phyloP scores from a whole-genome alignment of 2,888 invertebrate genomes.

The Papilio elwesi region DNA sequence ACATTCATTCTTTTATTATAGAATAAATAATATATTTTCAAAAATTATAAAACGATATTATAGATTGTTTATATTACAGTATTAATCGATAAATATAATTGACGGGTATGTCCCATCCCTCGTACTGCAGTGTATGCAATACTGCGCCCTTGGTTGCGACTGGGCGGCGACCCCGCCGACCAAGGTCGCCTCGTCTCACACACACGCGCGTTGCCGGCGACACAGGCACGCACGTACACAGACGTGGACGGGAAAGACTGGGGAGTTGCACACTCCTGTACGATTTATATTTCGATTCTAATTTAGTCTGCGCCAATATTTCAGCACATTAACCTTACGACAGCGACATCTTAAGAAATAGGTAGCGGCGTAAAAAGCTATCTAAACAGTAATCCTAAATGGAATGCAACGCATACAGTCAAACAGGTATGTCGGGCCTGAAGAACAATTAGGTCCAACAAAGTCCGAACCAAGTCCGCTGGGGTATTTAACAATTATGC shows the following conservation, averaged over 20 bases:
- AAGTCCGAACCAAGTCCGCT: too few relatives aligned
- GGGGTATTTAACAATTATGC: too few relatives aligned
- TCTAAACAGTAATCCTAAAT: neutral
- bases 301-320: conserved; percentile 28
- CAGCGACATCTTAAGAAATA: neutral
- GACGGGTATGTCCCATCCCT: conserved; percentile 21
- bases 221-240: conserved; percentile 23
- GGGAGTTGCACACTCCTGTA: conserved; percentile 18
- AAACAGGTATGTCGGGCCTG: too few relatives aligned
- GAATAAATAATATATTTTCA: too few relatives aligned
- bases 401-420: too few relatives aligned
- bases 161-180: conserved; percentile 63
- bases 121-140: conserved; percentile 44
- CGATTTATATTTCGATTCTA: conserved; percentile 21
- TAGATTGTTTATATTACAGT: too few relatives aligned
- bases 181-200: conserved; percentile 60
- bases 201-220: conserved; percentile 21
- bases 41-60: too few relatives aligned
- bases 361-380: neutral
- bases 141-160: conserved; percentile 63
- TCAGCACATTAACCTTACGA: conserved; percentile 27
- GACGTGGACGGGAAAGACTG: neutral
- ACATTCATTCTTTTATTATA: too few relatives aligned
- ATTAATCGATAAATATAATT: too few relatives aligned
- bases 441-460: too few relatives aligned